These are phyloP conservation scores for Plutomurus gul DNA, from an alignment of 1,140 invertebrate genomes.

Conservation along the genomic window DNA sequence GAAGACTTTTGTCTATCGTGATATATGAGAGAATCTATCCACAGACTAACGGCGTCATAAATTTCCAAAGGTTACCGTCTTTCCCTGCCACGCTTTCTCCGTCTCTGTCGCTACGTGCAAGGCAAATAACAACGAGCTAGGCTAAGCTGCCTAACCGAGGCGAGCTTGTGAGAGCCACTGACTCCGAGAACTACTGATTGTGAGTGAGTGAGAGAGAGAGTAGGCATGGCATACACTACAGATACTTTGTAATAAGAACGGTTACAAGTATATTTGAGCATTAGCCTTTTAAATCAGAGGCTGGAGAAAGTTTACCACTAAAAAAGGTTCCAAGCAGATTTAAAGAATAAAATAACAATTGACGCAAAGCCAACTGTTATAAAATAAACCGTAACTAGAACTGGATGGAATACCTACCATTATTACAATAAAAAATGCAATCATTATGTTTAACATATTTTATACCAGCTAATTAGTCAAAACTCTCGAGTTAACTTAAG, in stretches of 20 bases:
- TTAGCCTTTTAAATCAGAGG: no score
- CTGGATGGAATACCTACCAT: no score
- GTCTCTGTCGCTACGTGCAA: neutral
- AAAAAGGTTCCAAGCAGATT: no score
- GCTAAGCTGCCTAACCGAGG: neutral
- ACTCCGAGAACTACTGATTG: neutral
- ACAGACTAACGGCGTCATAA: slow-evolving; percentile 45
- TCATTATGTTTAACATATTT: no score
- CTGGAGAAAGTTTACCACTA: no score
- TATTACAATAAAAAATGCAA: no score
- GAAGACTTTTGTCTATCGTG: slow-evolving; percentile 48
- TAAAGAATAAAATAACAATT: no score
- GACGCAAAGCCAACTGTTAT: no score
- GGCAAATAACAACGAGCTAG: neutral
- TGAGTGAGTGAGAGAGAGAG: neutral
- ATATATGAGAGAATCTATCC: slow-evolving; percentile 49
- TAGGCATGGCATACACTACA: neutral
- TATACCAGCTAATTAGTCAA: no score
- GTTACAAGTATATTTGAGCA: no score
- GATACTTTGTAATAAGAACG: neutral
- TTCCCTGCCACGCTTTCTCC: slow-evolving; percentile 31
- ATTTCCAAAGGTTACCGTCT: slow-evolving; percentile 46
- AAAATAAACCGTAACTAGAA: no score
- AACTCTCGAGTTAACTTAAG: no score
- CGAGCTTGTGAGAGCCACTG: neutral